Evolutionary conservation across 2,113 vertebrate species (phyloP).

Genomic region (Nipponia nippon): DNA sequence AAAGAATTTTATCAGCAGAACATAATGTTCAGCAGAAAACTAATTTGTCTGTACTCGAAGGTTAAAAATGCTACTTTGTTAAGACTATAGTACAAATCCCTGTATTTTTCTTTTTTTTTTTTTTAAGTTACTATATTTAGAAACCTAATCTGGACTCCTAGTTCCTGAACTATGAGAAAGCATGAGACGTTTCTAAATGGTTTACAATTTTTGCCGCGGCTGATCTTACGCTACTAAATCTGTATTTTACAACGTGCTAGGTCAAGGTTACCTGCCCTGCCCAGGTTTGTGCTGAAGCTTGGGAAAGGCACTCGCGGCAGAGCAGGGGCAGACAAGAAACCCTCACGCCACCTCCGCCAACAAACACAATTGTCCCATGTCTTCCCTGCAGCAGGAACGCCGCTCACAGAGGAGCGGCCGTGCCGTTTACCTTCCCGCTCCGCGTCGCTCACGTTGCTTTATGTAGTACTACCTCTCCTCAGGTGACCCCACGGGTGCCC

Average conservation of each 20-base stretch:
- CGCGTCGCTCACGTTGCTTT: fast-evolving
- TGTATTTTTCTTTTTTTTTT: background rate
- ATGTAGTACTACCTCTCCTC: fast-evolving
- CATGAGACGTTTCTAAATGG: background rate
- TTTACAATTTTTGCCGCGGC: background rate
- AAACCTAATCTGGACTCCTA: background rate
- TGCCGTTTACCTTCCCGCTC: background rate
- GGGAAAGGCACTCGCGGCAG: background rate
- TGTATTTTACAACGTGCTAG: background rate
- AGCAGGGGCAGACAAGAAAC: background rate
- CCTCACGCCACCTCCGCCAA: background rate
- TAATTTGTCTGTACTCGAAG: background rate
- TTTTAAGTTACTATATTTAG: background rate
- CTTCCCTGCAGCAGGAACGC: background rate
- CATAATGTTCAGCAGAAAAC: background rate
- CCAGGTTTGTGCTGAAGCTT: background rate
- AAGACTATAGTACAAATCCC: background rate
- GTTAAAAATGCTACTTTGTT: background rate
- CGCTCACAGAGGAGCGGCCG: background rate
- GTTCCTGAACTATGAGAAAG: background rate
- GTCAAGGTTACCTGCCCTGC: background rate
- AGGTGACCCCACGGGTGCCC: background rate
- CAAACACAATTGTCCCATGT: fast-evolving
- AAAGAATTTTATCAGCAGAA: background rate
- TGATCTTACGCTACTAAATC: background rate